These are phyloP conservation scores for Elanoides forficatus DNA, from an alignment of 2,113 vertebrate species.

Conservation along the genomic window DNA sequence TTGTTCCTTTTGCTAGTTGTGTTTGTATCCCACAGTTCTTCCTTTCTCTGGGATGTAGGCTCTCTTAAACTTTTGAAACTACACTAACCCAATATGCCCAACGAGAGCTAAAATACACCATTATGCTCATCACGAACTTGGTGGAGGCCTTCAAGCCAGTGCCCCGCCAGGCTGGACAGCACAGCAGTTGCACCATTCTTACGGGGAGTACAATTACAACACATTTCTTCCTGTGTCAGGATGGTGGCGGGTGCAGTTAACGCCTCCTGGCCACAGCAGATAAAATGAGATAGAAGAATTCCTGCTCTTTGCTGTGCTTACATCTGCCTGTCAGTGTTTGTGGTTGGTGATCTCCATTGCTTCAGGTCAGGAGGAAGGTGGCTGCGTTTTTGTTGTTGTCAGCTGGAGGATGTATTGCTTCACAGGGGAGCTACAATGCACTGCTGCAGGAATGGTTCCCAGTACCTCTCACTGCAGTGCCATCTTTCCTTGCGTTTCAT, in stretches of 20 bases:
- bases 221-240: not conserved
- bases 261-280: not conserved
- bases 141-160: not conserved
- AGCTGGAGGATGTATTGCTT: not conserved
- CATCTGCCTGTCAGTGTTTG: not conserved
- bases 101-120: not conserved
- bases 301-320: not conserved
- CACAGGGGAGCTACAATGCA: not conserved
- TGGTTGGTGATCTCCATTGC: not conserved
- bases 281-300: not conserved
- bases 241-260: not conserved
- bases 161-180: not conserved
- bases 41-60: not conserved
- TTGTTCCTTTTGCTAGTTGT: not conserved
- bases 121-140: rapidly evolving
- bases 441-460: not conserved
- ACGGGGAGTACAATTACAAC: not conserved
- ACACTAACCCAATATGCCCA: not conserved
- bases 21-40: not conserved
- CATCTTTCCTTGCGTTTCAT: not conserved
- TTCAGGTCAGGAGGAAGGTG: not conserved
- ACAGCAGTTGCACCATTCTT: not conserved
- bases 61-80: not conserved
- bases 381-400: not conserved
- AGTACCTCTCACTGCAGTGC: not conserved